Evolutionary conservation across 2,888 invertebrate genomes (phyloP).

Genomic region (Drosophila villosipedis): DNA sequence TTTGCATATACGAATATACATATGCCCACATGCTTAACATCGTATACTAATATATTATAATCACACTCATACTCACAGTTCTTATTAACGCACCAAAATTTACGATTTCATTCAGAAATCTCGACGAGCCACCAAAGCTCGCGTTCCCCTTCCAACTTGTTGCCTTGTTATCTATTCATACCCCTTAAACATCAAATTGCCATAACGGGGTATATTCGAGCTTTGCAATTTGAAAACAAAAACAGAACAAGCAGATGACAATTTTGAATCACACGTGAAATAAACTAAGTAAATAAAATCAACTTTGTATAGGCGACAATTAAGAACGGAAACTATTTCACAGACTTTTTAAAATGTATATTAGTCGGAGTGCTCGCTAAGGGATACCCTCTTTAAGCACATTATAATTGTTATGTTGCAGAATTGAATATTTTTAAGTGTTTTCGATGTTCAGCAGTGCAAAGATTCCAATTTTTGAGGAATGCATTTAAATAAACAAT

Average conservation of each 20-base stretch:
- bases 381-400: neutral
- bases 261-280: neutral
- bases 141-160: neutral
- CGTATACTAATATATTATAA: constrained; percentile 46
- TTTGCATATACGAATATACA: neutral
- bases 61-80: constrained; percentile 32
- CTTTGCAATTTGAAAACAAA: neutral
- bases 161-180: neutral
- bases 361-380: neutral
- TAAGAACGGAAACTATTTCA: neutral
- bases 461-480: neutral
- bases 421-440: neutral
- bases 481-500: neutral
- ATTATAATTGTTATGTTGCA: neutral
- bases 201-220: neutral
- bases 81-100: constrained; percentile 32
- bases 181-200: neutral
- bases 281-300: neutral
- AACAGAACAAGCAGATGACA: neutral
- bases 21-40: constrained; percentile 8
- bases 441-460: neutral
- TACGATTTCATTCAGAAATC: constrained; percentile 63
- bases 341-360: neutral
- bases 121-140: neutral
- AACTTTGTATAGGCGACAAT: neutral